A percentile compares a stretch with the other conserved stretches of the same genome.
These are phyloP conservation scores for Gallinago nigripennis DNA, from an alignment of 2,797 vertebrate species.

Conservation along the genomic window DNA sequence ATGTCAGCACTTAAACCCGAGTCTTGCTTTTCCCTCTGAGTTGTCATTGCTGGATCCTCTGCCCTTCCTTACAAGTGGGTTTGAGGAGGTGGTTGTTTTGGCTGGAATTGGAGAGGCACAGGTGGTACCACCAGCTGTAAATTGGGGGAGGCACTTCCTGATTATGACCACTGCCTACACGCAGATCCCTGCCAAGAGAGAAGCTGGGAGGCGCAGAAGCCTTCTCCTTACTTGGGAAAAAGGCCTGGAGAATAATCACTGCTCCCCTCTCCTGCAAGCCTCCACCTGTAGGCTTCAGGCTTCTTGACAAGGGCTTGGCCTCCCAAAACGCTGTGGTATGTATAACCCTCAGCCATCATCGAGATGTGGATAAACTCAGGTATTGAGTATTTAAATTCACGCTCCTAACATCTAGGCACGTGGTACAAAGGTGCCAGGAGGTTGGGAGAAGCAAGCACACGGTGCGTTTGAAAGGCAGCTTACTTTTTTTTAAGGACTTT, in stretches of 20 bases:
- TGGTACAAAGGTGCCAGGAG: fast-evolving
- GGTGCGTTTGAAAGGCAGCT: not conserved
- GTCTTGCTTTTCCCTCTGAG: slow-evolving; percentile 22
- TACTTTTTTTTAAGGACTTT: not conserved
- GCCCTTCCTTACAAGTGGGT: slow-evolving; percentile 60
- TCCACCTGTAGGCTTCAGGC: not conserved
- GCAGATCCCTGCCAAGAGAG: slow-evolving; percentile 53
- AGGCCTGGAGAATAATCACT: not conserved
- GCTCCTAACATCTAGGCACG: not conserved
- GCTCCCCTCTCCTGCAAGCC: not conserved
- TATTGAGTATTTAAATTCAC: not conserved
- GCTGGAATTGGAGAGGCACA: slow-evolving; percentile 68
- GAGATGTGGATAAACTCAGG: not conserved
- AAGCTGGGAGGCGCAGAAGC: slow-evolving; percentile 29
- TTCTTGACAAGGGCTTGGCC: not conserved
- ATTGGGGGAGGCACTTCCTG: slow-evolving; percentile 72
- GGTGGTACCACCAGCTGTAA: slow-evolving; percentile 72
- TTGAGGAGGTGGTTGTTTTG: slow-evolving; percentile 70
- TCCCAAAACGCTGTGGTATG: not conserved
- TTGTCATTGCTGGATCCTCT: slow-evolving; percentile 48
- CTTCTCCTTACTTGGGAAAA: slow-evolving; percentile 61
- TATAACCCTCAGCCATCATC: not conserved
- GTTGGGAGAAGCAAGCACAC: not conserved
- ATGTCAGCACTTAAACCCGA: slow-evolving; percentile 22
- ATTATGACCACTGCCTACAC: slow-evolving; percentile 71